Evolutionary conservation across 2,797 vertebrate genomes (phyloP), one percentile per base, ranked within the genome.

Genomic region (Taeniopygia guttata): DNA sequence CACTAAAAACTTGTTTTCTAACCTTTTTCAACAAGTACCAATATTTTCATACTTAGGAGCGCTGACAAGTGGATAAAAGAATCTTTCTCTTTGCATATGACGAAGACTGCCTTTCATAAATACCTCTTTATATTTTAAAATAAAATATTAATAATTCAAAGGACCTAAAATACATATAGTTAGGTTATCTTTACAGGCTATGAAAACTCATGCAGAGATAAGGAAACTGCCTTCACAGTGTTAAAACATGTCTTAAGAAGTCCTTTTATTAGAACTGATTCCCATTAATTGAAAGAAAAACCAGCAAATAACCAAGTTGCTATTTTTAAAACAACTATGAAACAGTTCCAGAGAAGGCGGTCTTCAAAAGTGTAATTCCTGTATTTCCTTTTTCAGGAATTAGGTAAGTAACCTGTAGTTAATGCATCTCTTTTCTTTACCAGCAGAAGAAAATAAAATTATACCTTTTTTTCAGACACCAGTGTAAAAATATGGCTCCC

Each of bases 261-360:
- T 55, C 4, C 5, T 69, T 79, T 66, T 23, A 30, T 43, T 54
- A 73, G 7, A 62, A 76, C 3, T 6, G 27, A 15, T 20, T 62
- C 16, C 72, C 17, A 40, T 4, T 45, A 84, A 46, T 4, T 25
- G n/a, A 72, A 72, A 74, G 40, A 40, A 27, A 5, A 5, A 51
- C 17, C 27, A 56, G 60, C 13, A 22, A 27, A 0, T 1, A 15
- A 42, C 1, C 4, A 51, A 63, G 23, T 3, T 76, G 5, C 25
- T 69, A 7, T 34, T 36, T 58, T 45, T 78, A 78, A 81, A 75
- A 66, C 12, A 72, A 10, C 10, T 63, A 27, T 14, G 10, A 84
- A 75, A 84, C 4, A 59, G 5, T 72, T 54, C 8, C 34, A 86
- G 34, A 54, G 16, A 81, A 84, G 11, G 6, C 7, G 5, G 9